These are phyloP conservation scores for Rafetus swinhoei DNA, from an alignment of 2,113 vertebrate species.

Conservation along the genomic window DNA sequence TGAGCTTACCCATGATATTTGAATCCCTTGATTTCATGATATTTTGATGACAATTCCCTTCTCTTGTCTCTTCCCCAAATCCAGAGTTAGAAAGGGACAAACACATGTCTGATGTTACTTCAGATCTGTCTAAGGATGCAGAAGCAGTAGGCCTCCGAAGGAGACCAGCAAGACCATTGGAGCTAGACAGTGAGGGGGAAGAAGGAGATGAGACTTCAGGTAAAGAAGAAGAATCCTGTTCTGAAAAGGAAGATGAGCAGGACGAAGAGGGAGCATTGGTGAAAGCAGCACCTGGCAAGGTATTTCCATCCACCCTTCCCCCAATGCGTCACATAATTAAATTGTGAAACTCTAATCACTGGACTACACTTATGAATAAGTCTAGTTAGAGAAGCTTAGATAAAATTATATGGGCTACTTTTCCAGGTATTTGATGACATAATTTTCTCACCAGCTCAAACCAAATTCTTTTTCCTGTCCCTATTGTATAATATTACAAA, in stretches of 20 bases:
- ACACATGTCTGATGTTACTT: slow-evolving; percentile 78
- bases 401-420: background rate
- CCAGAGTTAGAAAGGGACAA: slow-evolving; percentile 82
- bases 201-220: slow-evolving; percentile 89
- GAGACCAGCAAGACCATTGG: slow-evolving; percentile 87
- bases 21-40: background rate
- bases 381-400: background rate
- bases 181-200: slow-evolving; percentile 96
- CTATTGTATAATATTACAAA: background rate
- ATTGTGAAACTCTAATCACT: background rate
- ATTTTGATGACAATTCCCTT: background rate
- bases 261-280: slow-evolving; percentile 78
- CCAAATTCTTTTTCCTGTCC: background rate
- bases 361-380: background rate
- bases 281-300: slow-evolving; percentile 81
- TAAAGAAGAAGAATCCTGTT: slow-evolving; percentile 86
- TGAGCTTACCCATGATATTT: background rate
- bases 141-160: slow-evolving; percentile 82
- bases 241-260: slow-evolving; percentile 88
- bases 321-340: background rate
- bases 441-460: background rate
- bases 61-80: background rate
- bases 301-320: slow-evolving; percentile 39
- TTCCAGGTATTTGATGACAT: background rate
- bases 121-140: slow-evolving; percentile 86